phyloP scores from a whole-genome alignment of 1,140 invertebrate genomes.

The Zaprionus camerounensis region DNA sequence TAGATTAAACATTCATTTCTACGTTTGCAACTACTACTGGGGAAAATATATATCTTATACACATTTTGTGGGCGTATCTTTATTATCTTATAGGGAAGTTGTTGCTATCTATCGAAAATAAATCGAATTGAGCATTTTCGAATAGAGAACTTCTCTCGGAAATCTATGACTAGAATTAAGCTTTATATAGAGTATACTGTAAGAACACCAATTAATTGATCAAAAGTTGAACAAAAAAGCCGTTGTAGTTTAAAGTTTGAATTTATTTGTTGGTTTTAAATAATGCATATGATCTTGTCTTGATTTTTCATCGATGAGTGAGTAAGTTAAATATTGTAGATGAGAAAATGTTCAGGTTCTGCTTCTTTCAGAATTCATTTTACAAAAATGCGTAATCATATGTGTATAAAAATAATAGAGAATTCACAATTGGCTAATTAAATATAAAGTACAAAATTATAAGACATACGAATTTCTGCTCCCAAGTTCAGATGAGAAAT shows the following conservation, averaged over 20 bases:
- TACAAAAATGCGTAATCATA: conserved; percentile 51
- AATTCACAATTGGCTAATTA: conserved; percentile 71
- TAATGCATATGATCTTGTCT: conserved; percentile 52
- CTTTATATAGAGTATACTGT: conserved; percentile 6
- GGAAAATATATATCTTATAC: conserved; percentile 16
- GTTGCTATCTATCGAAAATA: conserved; percentile 21
- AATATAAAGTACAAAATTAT: conserved; percentile 46
- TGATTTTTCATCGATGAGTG: conserved; percentile 46
- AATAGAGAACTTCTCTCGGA: conserved; percentile 10
- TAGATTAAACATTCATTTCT: conserved; percentile 22
- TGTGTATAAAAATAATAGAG: conserved; percentile 25
- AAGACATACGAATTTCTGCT: conserved; percentile 17
- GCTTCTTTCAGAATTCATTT: conserved; percentile 21
- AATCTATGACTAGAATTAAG: conserved; percentile 44
- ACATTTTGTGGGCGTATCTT: background rate
- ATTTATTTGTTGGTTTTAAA: conserved; percentile 64
- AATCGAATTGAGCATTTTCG: conserved; percentile 27
- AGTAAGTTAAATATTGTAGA: conserved; percentile 37
- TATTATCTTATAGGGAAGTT: background rate
- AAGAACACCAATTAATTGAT: conserved; percentile 12
- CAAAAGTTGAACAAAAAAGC: conserved; percentile 29
- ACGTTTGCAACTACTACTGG: conserved; percentile 21
- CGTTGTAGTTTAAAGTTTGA: conserved; percentile 48
- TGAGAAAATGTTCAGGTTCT: conserved; percentile 37
- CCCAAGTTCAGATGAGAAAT: conserved; percentile 8